Conservation (phyloP, 1,140 invertebrate species). For the Mya arenaria region DNA sequence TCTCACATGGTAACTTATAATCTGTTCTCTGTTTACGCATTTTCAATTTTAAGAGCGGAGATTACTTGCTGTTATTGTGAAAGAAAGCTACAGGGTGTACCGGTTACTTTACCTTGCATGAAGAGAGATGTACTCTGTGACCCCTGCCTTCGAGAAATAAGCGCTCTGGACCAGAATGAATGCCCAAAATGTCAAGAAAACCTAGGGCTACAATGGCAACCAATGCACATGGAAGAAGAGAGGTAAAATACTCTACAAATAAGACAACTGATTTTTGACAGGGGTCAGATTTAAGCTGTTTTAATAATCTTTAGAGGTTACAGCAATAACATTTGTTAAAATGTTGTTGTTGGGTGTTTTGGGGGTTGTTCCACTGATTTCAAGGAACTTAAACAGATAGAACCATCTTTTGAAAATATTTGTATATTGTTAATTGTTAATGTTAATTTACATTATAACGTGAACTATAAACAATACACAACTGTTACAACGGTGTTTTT, state of each 20-base stretch:
- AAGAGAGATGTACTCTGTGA: constrained; percentile 16
- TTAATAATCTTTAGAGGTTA: too few species aligned
- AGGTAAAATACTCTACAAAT: not conserved
- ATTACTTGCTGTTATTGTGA: constrained; percentile 31
- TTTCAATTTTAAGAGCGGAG: not conserved
- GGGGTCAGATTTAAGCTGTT: too few species aligned
- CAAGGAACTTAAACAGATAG: not conserved
- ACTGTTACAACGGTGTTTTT: not conserved
- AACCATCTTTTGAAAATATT: not conserved
- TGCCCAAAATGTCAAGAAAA: constrained; percentile 12
- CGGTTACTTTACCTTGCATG: constrained; percentile 19
- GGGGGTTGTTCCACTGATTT: too few species aligned
- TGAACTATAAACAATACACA: not conserved
- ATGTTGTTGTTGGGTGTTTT: too few species aligned
- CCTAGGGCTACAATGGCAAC: not conserved
- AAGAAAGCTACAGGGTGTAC: constrained; percentile 20
- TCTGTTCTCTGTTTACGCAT: not conserved
- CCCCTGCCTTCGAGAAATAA: constrained; percentile 14
- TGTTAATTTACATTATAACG: not conserved
- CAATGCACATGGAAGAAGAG: not conserved
- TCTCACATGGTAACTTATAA: not conserved
- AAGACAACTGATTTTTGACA: too few species aligned
- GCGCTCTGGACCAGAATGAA: not conserved
- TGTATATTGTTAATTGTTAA: not conserved
- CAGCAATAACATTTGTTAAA: too few species aligned